Base-by-base conservation (phyloP, 2,113 vertebrate species). In the Nibea albiflora region DNA sequence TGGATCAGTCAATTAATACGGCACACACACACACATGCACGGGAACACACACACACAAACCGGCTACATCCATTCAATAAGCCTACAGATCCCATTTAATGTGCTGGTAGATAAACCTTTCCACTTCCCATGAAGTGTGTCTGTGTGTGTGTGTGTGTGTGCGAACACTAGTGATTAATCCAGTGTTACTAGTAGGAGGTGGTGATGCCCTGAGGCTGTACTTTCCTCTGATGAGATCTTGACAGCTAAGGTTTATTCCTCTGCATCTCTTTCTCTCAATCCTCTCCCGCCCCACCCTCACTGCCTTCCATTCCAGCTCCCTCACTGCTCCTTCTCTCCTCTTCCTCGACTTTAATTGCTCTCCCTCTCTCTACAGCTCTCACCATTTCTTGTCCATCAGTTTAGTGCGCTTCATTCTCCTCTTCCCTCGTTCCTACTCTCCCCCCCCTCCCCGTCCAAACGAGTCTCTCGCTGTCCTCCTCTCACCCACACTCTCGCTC, bases 211-310 rank as follows among this genome's bases (percentile, higher is more conserved):
- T 20, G 62, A 75, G 91, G 92, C 89, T 87, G 69, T 83, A 84
- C 86, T 89, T 88, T 84, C 49, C 79, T 90, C 87, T 85, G 90
- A 93, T 90, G 88, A 92, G 85, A 87, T 83, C 80, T 92, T 92
- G 91, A 92, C 90, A 89, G 86, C 65, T 73, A 70, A 71, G 84
- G 80, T 92, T 91, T 93, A 85, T 87, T 85, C 81, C 76, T 78
- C 88, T 76, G 64, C 76, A 88, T 81, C 80, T 72, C 75, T 64
- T 63, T 72, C 85, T 52, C 62, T 63, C 68, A 22, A 17, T 68
- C 44, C 52, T 26, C 65, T 19, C 49, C 54, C 15, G 24, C 31
- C 49, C 54, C 31, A 24, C 47, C 44, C 42, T 62, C 65, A 1
- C 57, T 60, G 39, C 65, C 56, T 66, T 82, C 46, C 57, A 42